Evolutionary conservation across 2,888 invertebrate genomes (phyloP).

Genomic region (Folsomia candida): DNA sequence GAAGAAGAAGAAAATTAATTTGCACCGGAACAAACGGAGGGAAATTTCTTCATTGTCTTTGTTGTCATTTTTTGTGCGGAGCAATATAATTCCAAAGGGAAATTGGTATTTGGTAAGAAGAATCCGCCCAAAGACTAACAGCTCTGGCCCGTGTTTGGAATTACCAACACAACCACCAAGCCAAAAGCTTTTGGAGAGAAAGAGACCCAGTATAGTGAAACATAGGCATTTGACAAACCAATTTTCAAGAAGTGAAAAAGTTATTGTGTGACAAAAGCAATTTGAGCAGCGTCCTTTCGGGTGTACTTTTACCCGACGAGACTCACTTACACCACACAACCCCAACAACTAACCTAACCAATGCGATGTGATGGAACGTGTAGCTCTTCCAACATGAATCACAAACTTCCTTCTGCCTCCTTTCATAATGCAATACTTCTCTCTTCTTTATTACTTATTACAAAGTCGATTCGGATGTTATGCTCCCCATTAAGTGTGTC

Average conservation of each 20-base stretch:
- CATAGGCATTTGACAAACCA: slow-evolving; percentile 44
- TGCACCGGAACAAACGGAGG: slow-evolving; percentile 27
- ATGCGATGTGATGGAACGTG: neutral
- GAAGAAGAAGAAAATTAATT: slow-evolving; percentile 50
- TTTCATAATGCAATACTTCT: slow-evolving; percentile 21
- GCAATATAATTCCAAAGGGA: neutral
- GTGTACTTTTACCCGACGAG: slow-evolving; percentile 21
- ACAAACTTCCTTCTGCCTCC: slow-evolving; percentile 8
- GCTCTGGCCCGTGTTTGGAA: neutral
- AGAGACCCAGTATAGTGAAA: slow-evolving; percentile 37
- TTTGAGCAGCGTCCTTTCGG: slow-evolving; percentile 43
- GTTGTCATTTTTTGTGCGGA: slow-evolving; percentile 4
- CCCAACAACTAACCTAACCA: neutral
- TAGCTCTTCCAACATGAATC: slow-evolving; percentile 9
- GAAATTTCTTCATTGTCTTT: slow-evolving; percentile 8
- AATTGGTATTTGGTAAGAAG: slow-evolving; percentile 11
- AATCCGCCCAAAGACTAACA: slow-evolving; percentile 9
- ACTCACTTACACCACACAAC: neutral
- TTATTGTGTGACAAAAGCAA: slow-evolving; percentile 48
- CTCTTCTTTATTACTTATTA: slow-evolving; percentile 47
- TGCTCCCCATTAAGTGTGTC: slow-evolving; percentile 17
- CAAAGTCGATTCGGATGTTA: slow-evolving; percentile 24
- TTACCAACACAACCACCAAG: too few relatives aligned
- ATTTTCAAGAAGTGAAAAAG: slow-evolving; percentile 44
- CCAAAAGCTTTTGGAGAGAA: slow-evolving; percentile 20